Base-by-base conservation (phyloP, 2,113 vertebrate species). In the Aphyosemion australe region DNA sequence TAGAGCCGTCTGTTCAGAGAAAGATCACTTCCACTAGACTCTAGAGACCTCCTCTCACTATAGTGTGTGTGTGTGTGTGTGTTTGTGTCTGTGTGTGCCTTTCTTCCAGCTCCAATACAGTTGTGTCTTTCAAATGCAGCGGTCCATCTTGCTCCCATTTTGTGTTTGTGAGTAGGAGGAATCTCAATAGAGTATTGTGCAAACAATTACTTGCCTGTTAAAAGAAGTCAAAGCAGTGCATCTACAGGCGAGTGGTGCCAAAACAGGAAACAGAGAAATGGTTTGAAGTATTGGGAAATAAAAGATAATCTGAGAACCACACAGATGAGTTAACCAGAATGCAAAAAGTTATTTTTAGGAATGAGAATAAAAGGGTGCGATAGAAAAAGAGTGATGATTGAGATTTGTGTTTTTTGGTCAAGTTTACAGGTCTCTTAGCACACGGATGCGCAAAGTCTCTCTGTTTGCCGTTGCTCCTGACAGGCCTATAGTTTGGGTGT, bases 141-240 rank as follows among this genome's bases (percentile, higher is more conserved):
- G 71, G 37, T 46, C 49, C 21, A 13, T 61, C 43, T 68, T 39
- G 15, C 21, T 18, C 50, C 61, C 43, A 73, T n/a, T 57, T 69
- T 8, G 18, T 75, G 19, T 46, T 31, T 61, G 19, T 45, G 43
- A 66, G n/a, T 48, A 60, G 41, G 45, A 34, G 18, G 45, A n/a
- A 41, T 46, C 43, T 72, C 47, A 61, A 57, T 75, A 64, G 71
- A 63, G 65, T 21, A 51, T 51, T 66, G 65, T 59, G 61, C 41
- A 52, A 64, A 79, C 53, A 68, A 81, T 69, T 57, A 59, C 51
- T 84, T 19, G 26, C 72, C 52, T n/a, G 51, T 65, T 62, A 31
- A 65, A 54, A 4, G 3, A 47, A 65, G 41, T 20, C 57, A 49
- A 61, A 21, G 54, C 59, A 19, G 46, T 37, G 45, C 20, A 63